Conservation (phyloP, 2,888 invertebrate genomes). For the Lithophane socia region DNA sequence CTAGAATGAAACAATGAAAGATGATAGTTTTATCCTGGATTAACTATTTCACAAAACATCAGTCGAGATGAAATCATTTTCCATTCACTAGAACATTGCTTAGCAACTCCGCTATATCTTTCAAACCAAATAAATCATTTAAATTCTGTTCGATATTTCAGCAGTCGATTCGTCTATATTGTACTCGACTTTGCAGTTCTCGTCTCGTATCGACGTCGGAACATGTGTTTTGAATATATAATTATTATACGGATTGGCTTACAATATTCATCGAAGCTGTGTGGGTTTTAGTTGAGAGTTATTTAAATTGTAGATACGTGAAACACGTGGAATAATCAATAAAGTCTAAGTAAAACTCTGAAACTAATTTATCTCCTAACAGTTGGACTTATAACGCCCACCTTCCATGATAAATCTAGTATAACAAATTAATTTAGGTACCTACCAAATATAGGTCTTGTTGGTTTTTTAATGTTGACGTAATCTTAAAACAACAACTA, state of each 20-base stretch:
- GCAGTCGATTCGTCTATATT: slow-evolving; percentile 40
- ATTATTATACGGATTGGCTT: slow-evolving; percentile 31
- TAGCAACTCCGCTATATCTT: slow-evolving; percentile 1
- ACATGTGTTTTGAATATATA: slow-evolving; percentile 46
- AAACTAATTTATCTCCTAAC: not conserved
- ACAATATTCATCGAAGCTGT: slow-evolving; percentile 34
- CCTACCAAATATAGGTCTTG: not conserved
- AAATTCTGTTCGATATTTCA: slow-evolving; percentile 51
- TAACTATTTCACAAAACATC: not conserved
- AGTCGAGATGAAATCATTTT: slow-evolving; percentile 3
- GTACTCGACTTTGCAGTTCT: slow-evolving; percentile 39
- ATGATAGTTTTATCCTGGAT: too few relatives aligned
- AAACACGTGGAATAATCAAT: slow-evolving; percentile 22
- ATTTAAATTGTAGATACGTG: not conserved
- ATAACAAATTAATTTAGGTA: not conserved
- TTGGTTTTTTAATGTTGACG: not conserved
- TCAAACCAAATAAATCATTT: slow-evolving; percentile 37
- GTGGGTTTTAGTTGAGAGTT: slow-evolving; percentile 26
- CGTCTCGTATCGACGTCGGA: slow-evolving; percentile 20
- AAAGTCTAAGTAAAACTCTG: not conserved
- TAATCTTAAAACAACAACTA: not conserved
- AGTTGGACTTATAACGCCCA: not conserved
- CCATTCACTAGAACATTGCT: slow-evolving; percentile 4
- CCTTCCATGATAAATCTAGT: not conserved
- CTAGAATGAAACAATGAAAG: not conserved